phyloP scores from a whole-genome alignment of 2,797 vertebrate genomes.

The Pachyuromys duprasi region DNA sequence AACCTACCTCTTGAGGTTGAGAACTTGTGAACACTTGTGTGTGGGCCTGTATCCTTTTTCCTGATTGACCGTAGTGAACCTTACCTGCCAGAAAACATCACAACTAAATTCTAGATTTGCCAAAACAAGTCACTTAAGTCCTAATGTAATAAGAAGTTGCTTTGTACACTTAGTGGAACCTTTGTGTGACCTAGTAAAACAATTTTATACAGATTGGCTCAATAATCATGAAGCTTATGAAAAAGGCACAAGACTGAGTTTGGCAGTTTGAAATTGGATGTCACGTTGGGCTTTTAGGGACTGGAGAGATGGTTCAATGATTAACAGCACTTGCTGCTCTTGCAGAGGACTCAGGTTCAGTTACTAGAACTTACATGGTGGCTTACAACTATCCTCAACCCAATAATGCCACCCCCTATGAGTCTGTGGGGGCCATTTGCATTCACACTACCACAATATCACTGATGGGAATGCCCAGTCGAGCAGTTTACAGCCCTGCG shows the following conservation, averaged over 20 bases:
- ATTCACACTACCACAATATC: not conserved
- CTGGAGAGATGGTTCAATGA: not conserved
- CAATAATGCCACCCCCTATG: not conserved
- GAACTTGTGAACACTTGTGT: not conserved
- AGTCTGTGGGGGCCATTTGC: not conserved
- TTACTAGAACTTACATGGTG: not conserved
- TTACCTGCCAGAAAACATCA: conserved; percentile 29
- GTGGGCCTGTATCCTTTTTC: not conserved
- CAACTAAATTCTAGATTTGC: conserved; percentile 49
- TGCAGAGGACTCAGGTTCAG: not conserved
- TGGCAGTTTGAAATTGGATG: not conserved
- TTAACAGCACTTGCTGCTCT: not conserved
- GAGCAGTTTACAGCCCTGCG: not conserved
- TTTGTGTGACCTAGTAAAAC: conserved; percentile 40
- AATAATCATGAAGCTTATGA: conserved; percentile 24
- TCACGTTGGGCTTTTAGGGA: not conserved
- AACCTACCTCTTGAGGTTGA: not conserved
- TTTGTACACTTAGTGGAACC: conserved; percentile 8
- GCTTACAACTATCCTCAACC: not conserved
- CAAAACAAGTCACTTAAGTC: conserved; percentile 42
- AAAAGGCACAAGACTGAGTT: not conserved
- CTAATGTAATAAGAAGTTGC: not conserved
- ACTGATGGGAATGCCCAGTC: not conserved
- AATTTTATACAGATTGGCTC: not conserved
- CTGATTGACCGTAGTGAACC: conserved; percentile 28